Percentiles rank a stretch among this genome's conserved stretches.
These are phyloP conservation scores for Boloria euphrosyne DNA, from an alignment of 2,888 invertebrate species.

Conservation along the genomic window DNA sequence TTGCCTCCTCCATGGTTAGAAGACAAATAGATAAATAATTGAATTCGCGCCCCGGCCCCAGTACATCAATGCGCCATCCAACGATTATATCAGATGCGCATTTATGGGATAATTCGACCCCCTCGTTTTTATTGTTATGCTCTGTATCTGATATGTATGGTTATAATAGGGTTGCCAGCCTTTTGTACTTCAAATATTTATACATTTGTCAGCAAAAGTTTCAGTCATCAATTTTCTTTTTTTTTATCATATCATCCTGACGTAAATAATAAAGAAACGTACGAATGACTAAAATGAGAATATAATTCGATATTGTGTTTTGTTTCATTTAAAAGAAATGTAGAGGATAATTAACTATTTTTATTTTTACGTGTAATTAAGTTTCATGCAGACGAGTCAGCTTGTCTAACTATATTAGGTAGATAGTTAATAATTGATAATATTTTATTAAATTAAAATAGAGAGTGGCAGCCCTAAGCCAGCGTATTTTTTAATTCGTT, in stretches of 20 bases:
- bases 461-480: constrained; percentile 52
- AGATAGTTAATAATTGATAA: too few species aligned
- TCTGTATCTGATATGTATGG: constrained; percentile 29
- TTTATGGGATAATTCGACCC: constrained; percentile 71
- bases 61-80: constrained; percentile 44
- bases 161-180: constrained; percentile 52
- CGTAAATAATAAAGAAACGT: too few species aligned
- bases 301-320: too few species aligned
- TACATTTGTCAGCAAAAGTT: too few species aligned
- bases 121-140: constrained; percentile 61
- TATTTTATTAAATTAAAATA: neutral
- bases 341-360: too few species aligned
- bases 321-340: too few species aligned
- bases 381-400: too few species aligned
- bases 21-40: constrained; percentile 60
- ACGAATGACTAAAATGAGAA: too few species aligned
- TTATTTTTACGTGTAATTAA: too few species aligned
- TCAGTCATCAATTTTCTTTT: too few species aligned
- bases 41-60: constrained; percentile 51
- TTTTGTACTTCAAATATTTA: neutral
- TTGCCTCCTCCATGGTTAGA: constrained; percentile 22
- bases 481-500: constrained; percentile 44
- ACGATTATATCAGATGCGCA: constrained; percentile 64
- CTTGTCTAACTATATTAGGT: too few species aligned
- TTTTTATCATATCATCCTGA: too few species aligned